These are phyloP conservation scores for Hemibagrus guttatus DNA, from an alignment of 2,797 vertebrate species.

Conservation along the genomic window DNA sequence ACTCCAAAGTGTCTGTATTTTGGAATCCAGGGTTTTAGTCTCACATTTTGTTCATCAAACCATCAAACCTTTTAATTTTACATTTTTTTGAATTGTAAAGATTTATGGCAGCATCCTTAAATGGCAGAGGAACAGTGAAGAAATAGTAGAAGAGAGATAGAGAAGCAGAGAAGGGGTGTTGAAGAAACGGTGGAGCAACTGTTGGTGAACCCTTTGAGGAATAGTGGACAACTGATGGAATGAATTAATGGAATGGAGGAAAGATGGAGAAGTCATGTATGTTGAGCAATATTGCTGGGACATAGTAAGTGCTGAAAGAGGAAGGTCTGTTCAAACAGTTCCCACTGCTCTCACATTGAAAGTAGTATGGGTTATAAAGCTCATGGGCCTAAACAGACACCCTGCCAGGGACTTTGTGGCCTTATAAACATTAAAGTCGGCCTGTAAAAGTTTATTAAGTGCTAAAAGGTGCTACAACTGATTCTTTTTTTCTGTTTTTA, in stretches of 20 bases:
- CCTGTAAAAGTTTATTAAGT: constrained; percentile 99
- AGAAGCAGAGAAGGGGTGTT: not conserved
- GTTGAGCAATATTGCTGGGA: not conserved
- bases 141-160: not conserved
- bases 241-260: not conserved
- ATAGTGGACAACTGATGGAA: not conserved
- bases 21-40: too few species aligned
- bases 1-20: not conserved
- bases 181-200: not conserved
- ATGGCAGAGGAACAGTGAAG: not conserved
- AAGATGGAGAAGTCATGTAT: constrained; percentile 1
- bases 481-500: constrained; percentile 89
- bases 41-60: too few species aligned
- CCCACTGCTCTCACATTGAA: constrained; percentile 68
- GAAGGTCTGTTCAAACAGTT: constrained; percentile 23
- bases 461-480: constrained; percentile 92
- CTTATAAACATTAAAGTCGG: constrained; percentile 98
- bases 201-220: not conserved
- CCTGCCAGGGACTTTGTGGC: constrained; percentile 92
- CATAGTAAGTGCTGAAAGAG: constrained; percentile 9
- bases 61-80: not conserved
- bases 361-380: constrained; percentile 86
- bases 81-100: not conserved
- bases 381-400: constrained; percentile 89
- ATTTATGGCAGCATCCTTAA: not conserved